Conservation (phyloP, 1,140 invertebrate genomes). For the Palaemon carinicauda region DNA sequence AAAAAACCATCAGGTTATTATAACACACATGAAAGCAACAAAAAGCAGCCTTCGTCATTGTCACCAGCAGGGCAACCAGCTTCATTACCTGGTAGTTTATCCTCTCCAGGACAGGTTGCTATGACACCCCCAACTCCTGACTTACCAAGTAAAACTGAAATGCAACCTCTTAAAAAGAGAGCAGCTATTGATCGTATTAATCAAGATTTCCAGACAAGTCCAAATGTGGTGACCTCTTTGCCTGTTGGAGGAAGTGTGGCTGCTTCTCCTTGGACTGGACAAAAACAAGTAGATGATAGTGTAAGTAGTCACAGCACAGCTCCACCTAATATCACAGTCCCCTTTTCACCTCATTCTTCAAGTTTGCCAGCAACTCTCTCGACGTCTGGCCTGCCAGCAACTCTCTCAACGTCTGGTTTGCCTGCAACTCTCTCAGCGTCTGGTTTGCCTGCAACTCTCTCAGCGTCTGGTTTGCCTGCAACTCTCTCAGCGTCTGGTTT, state of each 20-base stretch:
- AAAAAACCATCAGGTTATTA: constrained; percentile 50
- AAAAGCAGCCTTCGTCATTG: constrained; percentile 37
- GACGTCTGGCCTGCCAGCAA: too few relatives aligned
- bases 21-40: constrained; percentile 37
- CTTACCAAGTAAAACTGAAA: constrained; percentile 29
- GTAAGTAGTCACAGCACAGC: constrained; percentile 12
- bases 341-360: constrained; percentile 45
- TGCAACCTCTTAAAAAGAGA: constrained; percentile 51
- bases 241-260: not conserved
- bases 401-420: not conserved
- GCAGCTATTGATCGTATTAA: constrained; percentile 31
- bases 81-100: constrained; percentile 28
- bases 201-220: constrained; percentile 21
- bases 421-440: constrained; percentile 60
- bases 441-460: constrained; percentile 61
- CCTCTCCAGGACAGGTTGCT: constrained; percentile 37
- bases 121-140: constrained; percentile 34
- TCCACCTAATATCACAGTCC: constrained; percentile 39
- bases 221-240: not conserved
- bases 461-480: constrained; percentile 61
- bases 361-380: constrained; percentile 61
- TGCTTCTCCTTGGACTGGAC: constrained; percentile 70
- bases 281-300: constrained; percentile 68
- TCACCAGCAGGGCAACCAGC: constrained; percentile 34
- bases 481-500: not conserved